Percentiles rank a stretch among this genome's conserved stretches.
These are phyloP conservation scores for Drosophila tani DNA, from an alignment of 1,140 invertebrate species.

Conservation along the genomic window DNA sequence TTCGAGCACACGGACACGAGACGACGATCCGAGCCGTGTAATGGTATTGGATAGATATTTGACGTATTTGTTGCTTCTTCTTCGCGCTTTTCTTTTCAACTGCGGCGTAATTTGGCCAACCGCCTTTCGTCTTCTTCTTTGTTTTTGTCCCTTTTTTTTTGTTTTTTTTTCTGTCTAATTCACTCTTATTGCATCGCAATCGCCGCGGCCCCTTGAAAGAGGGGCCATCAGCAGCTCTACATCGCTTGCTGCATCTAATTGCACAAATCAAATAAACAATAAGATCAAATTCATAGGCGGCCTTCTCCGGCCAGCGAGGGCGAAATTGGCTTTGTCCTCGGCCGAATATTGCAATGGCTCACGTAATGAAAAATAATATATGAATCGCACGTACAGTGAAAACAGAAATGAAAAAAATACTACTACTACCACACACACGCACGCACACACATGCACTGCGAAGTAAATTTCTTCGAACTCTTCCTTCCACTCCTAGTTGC, in stretches of 20 bases:
- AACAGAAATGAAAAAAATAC: conserved; percentile 53
- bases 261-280: conserved; percentile 56
- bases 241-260: conserved; percentile 66
- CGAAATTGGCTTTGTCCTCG: conserved; percentile 55
- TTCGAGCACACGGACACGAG: conserved; percentile 36
- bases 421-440: conserved; percentile 45
- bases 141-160: conserved; percentile 33
- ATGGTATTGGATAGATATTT: conserved; percentile 43
- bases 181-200: conserved; percentile 57
- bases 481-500: conserved; percentile 20
- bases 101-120: conserved; percentile 57
- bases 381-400: conserved; percentile 66
- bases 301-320: conserved; percentile 19
- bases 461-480: conserved; percentile 41
- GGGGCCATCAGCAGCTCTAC: conserved; percentile 75
- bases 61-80: conserved; percentile 50
- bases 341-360: conserved; percentile 53
- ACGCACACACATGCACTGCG: conserved; percentile 53
- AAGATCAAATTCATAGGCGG: conserved; percentile 13
- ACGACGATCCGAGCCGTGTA: conserved; percentile 13
- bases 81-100: conserved; percentile 56
- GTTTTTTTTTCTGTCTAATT: conserved; percentile 29
- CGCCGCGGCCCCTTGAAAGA: conserved; percentile 59
- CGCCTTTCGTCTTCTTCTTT: conserved; percentile 19
- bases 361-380: conserved; percentile 70